Base-by-base conservation (phyloP, 2,888 invertebrate genomes). In the Coenonympha arcania region DNA sequence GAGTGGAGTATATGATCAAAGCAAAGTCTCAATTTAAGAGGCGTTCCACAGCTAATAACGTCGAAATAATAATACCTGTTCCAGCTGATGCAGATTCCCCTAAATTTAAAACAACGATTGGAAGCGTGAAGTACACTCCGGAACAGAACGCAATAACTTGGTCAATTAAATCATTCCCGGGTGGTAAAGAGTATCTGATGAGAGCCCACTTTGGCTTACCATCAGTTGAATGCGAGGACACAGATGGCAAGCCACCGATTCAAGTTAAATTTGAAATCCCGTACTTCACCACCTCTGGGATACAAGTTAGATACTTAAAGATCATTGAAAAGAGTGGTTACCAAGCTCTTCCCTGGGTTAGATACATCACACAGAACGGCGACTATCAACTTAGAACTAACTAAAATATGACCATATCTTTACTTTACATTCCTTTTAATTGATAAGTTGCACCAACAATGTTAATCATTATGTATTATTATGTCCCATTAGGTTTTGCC, bases 321-420 rank as follows among this genome's bases (percentile, higher is more conserved):
- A 99, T 99, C 65, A 99, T 99, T 66, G 99, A 99, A 73, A 99
- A 99, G 84, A 98, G 97, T 78, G 99, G 99, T 0, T 99, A 99
- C 77, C 99, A 99, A 81, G 99, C 99, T 0, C 76, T 99, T 56
- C 99, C 99, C 0, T 99, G 99, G 99, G 99, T 99, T 4, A 89
- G 99, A n/a, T 99, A 99, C 76, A 99, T 99, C 59, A 99, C 99
- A 31, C 98, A 99, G 76, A 99, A 99, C 76, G 99, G 99, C 44
- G 99, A 99, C 79, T 99, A 99, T 76, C 98, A 99, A 74, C 87
- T 99, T 59, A 90, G 99, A 79, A 99, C 96, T 60, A 95, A 95
- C 83, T 96, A 87, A 57, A 22, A 36, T 46, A 46, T 48, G 41
- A 54, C 37, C 37, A 9, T 53, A 47, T 43, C 37, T 49, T 52